Percentiles rank a stretch among this genome's conserved stretches.
These are phyloP conservation scores for Hippopotamyrus pictus DNA, from an alignment of 2,797 vertebrate genomes.

Conservation along the genomic window DNA sequence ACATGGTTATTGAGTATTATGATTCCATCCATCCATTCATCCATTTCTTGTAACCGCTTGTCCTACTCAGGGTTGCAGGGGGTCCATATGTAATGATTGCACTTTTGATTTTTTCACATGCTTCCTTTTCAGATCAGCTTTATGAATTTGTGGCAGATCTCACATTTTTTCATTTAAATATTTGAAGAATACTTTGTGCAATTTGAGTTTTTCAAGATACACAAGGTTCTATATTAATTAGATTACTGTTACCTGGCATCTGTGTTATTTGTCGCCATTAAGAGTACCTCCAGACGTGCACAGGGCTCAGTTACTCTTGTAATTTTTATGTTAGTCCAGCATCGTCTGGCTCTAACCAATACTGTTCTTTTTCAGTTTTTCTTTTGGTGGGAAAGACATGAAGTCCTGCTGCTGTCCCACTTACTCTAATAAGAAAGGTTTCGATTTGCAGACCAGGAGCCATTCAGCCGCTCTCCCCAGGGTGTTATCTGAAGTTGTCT, in stretches of 20 bases:
- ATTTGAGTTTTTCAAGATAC: not conserved
- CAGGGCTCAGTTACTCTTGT: not conserved
- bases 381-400: not conserved
- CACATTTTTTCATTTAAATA: not conserved
- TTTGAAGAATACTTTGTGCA: not conserved
- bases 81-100: not conserved
- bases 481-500: conserved; percentile 19
- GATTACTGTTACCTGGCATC: not conserved
- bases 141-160: not conserved
- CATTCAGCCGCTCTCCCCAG: conserved; percentile 14
- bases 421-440: conserved; percentile 11
- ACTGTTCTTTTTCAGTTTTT: not conserved
- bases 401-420: conserved; percentile 5
- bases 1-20: not conserved
- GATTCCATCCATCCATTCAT: not conserved
- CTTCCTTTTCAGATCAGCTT: not conserved
- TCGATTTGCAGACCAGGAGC: conserved; percentile 3
- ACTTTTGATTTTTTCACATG: not conserved
- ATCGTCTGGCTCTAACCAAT: not conserved
- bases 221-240: not conserved
- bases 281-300: not conserved
- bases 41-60: not conserved
- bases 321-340: not conserved
- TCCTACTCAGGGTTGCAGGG: not conserved
- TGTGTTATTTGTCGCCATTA: conserved; percentile 3